Conservation (phyloP, 2,797 vertebrate genomes). For the Danionella dracula region DNA sequence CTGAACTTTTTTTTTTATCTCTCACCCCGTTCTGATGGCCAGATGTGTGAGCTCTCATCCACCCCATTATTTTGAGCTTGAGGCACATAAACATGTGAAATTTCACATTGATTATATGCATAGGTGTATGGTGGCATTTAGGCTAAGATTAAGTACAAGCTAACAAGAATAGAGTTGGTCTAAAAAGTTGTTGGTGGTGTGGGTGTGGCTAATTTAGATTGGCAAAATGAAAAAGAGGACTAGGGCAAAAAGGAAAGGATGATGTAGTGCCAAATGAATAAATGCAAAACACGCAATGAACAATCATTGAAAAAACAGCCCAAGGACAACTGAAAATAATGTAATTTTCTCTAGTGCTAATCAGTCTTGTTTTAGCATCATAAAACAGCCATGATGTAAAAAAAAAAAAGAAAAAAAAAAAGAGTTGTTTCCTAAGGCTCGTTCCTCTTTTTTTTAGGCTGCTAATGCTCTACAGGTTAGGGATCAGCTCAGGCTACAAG, state of each 20-base stretch:
- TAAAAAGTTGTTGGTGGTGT: too few species aligned
- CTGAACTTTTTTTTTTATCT: too few species aligned
- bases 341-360: slow-evolving; percentile 46
- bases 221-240: not conserved
- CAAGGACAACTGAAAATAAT: slow-evolving; percentile 37
- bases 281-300: slow-evolving; percentile 15
- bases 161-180: too few species aligned
- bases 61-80: too few species aligned
- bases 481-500: slow-evolving; percentile 30
- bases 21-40: too few species aligned
- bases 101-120: too few species aligned
- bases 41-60: too few species aligned
- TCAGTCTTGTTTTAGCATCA: slow-evolving; percentile 40
- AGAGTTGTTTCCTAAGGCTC: slow-evolving; percentile 40
- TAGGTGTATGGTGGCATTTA: too few species aligned
- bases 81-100: too few species aligned
- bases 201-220: too few species aligned
- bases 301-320: slow-evolving; percentile 47
- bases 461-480: slow-evolving; percentile 39
- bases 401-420: slow-evolving; percentile 21
- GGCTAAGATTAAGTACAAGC: too few species aligned
- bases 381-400: slow-evolving; percentile 41
- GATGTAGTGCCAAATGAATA: not conserved
- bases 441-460: slow-evolving; percentile 39
- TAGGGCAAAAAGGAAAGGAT: not conserved